phyloP scores from a whole-genome alignment of 2,797 vertebrate species.

The Urocyon cinereoargenteus region DNA sequence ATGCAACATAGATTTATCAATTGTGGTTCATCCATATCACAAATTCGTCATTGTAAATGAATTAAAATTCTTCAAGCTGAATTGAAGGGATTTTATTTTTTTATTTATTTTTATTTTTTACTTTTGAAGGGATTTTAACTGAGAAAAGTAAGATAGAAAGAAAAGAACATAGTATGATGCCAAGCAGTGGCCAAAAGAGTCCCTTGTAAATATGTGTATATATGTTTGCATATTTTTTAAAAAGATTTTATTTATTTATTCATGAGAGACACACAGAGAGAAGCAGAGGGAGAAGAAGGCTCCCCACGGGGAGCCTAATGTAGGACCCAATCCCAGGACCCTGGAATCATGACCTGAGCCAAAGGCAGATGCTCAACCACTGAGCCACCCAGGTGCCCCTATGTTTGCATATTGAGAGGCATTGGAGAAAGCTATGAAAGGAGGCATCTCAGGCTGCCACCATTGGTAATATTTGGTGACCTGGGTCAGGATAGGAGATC shows the following conservation, averaged over 20 bases:
- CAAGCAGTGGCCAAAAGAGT: neutral
- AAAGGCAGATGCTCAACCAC: no score
- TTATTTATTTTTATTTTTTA: no score
- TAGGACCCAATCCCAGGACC: no score
- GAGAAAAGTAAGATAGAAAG: conserved; percentile 12
- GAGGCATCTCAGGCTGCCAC: neutral
- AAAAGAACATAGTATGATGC: neutral
- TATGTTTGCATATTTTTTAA: neutral
- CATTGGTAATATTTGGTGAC: neutral
- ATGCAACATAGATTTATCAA: neutral
- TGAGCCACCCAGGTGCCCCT: no score
- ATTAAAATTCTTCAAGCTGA: neutral
- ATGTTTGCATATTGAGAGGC: neutral
- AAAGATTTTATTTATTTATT: no score
- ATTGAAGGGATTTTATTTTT: neutral
- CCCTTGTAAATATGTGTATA: neutral
- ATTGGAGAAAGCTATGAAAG: neutral
- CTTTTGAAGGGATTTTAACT: neutral
- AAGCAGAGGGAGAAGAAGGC: no score
- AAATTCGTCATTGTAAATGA: neutral
- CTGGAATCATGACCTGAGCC: no score
- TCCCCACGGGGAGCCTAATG: no score
- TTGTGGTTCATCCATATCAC: neutral
- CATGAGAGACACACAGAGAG: no score
- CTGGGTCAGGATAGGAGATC: neutral